phyloP scores from a whole-genome alignment of 2,888 invertebrate species.

The Leptopterna dolabrata region DNA sequence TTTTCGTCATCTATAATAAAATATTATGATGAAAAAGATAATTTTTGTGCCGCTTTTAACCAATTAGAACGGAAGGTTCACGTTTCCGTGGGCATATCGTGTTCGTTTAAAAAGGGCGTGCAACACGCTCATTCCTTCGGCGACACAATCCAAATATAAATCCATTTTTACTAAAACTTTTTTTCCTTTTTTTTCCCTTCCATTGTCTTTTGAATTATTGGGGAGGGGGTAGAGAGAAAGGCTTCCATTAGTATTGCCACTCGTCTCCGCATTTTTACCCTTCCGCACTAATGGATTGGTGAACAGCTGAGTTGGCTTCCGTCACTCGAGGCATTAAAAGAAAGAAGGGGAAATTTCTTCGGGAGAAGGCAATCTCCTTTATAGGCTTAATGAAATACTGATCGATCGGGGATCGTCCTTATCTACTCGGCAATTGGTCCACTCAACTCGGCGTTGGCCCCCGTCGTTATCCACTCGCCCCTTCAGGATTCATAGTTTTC shows the following conservation, averaged over 20 bases:
- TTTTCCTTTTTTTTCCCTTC: background rate
- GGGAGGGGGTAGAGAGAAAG: background rate
- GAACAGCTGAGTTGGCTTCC: background rate
- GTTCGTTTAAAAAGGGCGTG: background rate
- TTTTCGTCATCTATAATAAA: background rate
- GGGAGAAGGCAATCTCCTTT: background rate
- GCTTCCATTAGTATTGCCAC: background rate
- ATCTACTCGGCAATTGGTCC: background rate
- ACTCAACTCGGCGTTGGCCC: background rate
- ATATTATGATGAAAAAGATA: background rate
- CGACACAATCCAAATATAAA: background rate
- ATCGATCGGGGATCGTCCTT: background rate
- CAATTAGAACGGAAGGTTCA: background rate
- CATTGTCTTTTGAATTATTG: background rate
- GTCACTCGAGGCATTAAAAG: background rate
- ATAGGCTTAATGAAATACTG: conserved; percentile 7
- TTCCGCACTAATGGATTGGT: background rate
- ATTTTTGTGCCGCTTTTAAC: background rate
- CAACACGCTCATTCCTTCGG: background rate
- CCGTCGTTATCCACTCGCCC: background rate
- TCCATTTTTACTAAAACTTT: background rate
- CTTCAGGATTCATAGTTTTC: too few relatives aligned
- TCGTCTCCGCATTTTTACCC: background rate
- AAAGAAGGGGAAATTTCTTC: background rate
- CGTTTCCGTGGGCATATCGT: background rate